Base-by-base conservation (phyloP, 2,797 vertebrate species). In the Clarias laeviceps region DNA sequence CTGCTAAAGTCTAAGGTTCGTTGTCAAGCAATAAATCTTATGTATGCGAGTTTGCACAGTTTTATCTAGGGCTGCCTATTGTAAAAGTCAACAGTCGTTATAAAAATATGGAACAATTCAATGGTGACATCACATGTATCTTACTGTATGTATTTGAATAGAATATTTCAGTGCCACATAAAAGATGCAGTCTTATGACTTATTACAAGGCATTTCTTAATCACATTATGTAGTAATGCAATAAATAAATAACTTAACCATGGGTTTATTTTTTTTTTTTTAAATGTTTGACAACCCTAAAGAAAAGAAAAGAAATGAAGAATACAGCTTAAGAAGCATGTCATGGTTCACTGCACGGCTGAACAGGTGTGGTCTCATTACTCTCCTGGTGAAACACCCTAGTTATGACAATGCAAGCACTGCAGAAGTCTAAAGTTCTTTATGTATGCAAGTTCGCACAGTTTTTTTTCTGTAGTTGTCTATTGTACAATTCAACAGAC, bases 21-120 rank as follows among this genome's bases (percentile, higher is more conserved):
- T 54, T 66, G 57, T 61, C 34, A 80, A 66, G 59, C 54, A 22
- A 82, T 86, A 87, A 84, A 84, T 5, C 32, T 80, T 64, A 82
- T 70, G 14, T 56, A 15, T 64, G 18, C 4, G 5, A 59, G 22
- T 45, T 64, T 78, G 54, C 29, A 45, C 45, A 45, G 9, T 45
- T 45, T 45, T 45, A 45, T 45, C 9, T 45, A 11, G 45, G 45
- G 45, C 45, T 45, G 45, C 45, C 45, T 45, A 45, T 45, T 45
- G 20, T 61, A 34, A 45, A 45, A 45, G 45, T 45, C 45, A 45
- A 11, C 45, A 45, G 45, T 45, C 9, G 9, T 45, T 45, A 37
- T 37, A 45, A 45, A 45, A 45, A 45, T 11, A 11, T 45, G 45
- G 45, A 45, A 40, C 5, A 7, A 8, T 40, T 40, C 8, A 74